Evolutionary conservation across 2,797 vertebrate species (phyloP).

Genomic region (Harpagifer antarcticus): DNA sequence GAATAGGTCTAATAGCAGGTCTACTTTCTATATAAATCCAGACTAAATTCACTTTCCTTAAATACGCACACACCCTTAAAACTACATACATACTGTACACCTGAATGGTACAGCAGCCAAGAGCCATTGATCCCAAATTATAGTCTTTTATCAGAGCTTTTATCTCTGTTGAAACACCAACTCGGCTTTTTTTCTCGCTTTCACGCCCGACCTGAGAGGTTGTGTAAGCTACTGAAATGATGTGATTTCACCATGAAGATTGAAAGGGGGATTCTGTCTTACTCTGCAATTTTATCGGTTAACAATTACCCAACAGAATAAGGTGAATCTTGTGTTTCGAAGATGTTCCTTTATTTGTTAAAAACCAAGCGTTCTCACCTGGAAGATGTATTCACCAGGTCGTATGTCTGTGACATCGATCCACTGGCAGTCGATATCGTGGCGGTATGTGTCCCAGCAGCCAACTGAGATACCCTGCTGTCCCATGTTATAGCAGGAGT

Average conservation of each 20-base stretch:
- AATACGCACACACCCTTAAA: slow-evolving; percentile 76
- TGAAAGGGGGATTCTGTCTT: slow-evolving; percentile 16
- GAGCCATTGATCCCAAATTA: slow-evolving; percentile 76
- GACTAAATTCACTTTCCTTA: slow-evolving; percentile 77
- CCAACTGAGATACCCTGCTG: slow-evolving; percentile 94
- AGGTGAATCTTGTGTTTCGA: background rate
- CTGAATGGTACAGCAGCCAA: slow-evolving; percentile 65
- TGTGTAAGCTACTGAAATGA: slow-evolving; percentile 20
- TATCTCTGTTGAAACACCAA: slow-evolving; percentile 69
- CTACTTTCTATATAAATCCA: slow-evolving; percentile 80
- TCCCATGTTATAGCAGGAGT: slow-evolving; percentile 94
- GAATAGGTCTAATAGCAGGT: slow-evolving; percentile 78
- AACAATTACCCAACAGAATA: background rate
- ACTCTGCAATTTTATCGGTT: background rate
- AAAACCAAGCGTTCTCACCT: slow-evolving; percentile 80
- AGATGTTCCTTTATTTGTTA: background rate
- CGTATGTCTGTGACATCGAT: slow-evolving; percentile 92
- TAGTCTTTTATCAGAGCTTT: slow-evolving; percentile 75
- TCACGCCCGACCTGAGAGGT: slow-evolving; percentile 12
- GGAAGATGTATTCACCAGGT: slow-evolving; percentile 94
- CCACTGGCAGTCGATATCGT: slow-evolving; percentile 98
- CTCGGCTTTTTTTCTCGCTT: slow-evolving; percentile 15
- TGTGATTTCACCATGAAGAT: slow-evolving; percentile 32
- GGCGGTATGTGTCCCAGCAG: slow-evolving; percentile 97
- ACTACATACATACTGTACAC: slow-evolving; percentile 66